Evolutionary conservation across 2,113 vertebrate genomes (phyloP).

Genomic region (Nothoprocta pentlandii): DNA sequence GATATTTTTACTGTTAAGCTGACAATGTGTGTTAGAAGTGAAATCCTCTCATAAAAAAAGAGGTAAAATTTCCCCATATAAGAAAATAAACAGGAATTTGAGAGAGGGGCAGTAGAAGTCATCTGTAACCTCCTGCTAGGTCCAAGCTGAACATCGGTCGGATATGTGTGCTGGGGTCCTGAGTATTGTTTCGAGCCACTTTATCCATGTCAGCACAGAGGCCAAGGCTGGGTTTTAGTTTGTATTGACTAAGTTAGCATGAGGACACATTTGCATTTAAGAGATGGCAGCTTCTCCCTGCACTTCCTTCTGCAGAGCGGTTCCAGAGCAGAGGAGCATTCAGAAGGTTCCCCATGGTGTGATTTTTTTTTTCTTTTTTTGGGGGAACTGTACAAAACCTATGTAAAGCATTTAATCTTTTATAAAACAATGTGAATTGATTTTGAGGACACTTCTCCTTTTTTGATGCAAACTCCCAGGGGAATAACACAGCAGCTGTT

Average conservation of each 20-base stretch:
- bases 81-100: neutral
- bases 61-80: too few relatives aligned
- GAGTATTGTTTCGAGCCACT: neutral
- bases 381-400: neutral
- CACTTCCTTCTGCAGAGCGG: neutral
- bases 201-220: neutral
- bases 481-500: constrained; percentile 21
- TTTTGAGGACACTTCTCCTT: constrained; percentile 20
- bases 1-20: neutral
- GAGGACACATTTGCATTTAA: fast-evolving
- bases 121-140: neutral
- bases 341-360: neutral
- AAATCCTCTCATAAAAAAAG: neutral
- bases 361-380: neutral
- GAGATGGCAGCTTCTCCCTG: neutral
- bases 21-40: fast-evolving
- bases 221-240: neutral
- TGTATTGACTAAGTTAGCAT: neutral
- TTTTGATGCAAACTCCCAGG: constrained; percentile 31
- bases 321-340: neutral
- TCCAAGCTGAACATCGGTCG: fast-evolving
- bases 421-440: neutral
- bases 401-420: neutral
- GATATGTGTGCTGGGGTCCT: neutral
- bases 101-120: too few relatives aligned